Evolutionary conservation across 2,888 invertebrate species (phyloP), one percentile per base, ranked within the genome.

Genomic region (Hirtodrosophila cameraria): DNA sequence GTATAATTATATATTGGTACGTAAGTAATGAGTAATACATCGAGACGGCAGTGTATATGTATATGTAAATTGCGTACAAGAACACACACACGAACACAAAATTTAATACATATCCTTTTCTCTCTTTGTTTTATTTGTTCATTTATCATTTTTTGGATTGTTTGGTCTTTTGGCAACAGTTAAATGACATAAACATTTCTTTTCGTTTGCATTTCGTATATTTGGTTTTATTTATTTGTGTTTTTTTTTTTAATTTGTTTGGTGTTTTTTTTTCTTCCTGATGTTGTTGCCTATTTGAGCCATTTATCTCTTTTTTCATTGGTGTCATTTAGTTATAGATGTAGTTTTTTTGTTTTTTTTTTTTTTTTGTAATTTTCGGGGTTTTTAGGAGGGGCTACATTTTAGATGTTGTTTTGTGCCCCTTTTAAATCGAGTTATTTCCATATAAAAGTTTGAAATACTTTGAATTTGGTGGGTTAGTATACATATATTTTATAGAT

Each of bases 401-500:
- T n/a, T n/a, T 1, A 39, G 27, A 23, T 57, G 18, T 59, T 54
- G 31, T 39, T 68, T n/a, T 52, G 73, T 49, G 48, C 42, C 46
- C 31, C 38, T 18, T 13, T 42, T 30, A 13, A 25, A 42, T 74
- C n/a, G 50, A 55, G 50, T 50, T 64, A 33, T 43, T 27, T 46
- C 38, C 53, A 61, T 84, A 80, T 74, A 81, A 86, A 86, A 86
- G 78, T 57, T 77, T 86, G 87, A 87, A 83, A 87, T 83, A 87
- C 83, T 87, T 86, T 87, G 87, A 87, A 86, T 82, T 83, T 83
- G 83, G 83, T 83, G 83, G 83, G 83, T 87, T 83, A 87, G 82
- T 83, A 83, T 80, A 84, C 84, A 84, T 81, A 81, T 84, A 86
- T 75, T n/a, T 84, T 75, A 75, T 75, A 75, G 72, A 72, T 75